phyloP scores from a whole-genome alignment of 2,888 invertebrate genomes.

The Patella caerulea region DNA sequence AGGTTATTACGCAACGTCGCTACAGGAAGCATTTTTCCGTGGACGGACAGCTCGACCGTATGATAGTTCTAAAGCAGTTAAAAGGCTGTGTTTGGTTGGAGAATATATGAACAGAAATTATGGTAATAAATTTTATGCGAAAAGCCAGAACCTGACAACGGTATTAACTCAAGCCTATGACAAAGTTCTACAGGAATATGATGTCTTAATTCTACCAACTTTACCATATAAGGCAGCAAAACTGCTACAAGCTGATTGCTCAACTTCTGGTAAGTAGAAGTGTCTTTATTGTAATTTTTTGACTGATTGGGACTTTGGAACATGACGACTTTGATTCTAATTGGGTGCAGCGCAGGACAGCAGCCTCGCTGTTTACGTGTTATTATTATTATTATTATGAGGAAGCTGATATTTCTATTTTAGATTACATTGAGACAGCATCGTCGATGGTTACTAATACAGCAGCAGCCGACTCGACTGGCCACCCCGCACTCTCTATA shows the following conservation, averaged over 20 bases:
- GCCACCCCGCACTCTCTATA: conserved; percentile 60
- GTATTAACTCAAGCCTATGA: conserved; percentile 47
- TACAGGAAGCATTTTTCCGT: conserved; percentile 37
- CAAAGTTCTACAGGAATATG: conserved; percentile 47
- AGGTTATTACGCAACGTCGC: conserved; percentile 35
- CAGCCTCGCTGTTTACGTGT: no score
- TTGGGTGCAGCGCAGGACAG: no score
- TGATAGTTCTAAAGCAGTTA: conserved; percentile 36
- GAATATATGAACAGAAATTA: conserved; percentile 43
- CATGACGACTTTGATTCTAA: no score
- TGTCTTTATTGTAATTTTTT: not conserved
- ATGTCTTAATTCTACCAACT: conserved; percentile 59
- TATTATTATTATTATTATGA: no score
- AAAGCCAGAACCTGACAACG: conserved; percentile 43
- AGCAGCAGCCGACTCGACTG: conserved; percentile 56
- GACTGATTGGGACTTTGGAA: no score
- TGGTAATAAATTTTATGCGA: conserved; percentile 47
- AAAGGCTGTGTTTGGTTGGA: conserved; percentile 32
- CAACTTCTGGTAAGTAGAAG: conserved; percentile 8
- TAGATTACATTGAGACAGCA: conserved; percentile 47
- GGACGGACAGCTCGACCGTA: conserved; percentile 32
- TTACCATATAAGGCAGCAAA: conserved; percentile 43
- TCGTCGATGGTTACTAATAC: conserved; percentile 51
- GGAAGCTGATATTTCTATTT: conserved; percentile 5
- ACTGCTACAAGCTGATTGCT: conserved; percentile 27